phyloP scores from a whole-genome alignment of 2,113 vertebrate genomes.

The Megaptera novaeangliae region DNA sequence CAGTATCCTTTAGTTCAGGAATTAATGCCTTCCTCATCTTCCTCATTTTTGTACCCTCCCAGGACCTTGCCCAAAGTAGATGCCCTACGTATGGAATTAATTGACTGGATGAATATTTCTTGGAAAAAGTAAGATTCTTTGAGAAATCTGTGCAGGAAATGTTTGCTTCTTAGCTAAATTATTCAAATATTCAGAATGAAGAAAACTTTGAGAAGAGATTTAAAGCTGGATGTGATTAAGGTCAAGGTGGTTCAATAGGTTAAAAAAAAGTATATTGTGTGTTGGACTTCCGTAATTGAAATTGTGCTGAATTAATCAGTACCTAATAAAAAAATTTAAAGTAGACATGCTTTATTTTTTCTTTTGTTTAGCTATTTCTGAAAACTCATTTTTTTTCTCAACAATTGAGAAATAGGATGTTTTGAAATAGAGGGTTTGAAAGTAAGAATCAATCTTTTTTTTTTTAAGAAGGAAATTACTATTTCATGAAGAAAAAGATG shows the following conservation, averaged over 20 bases:
- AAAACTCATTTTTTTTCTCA: neutral
- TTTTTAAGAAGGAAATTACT: neutral
- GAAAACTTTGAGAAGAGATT: neutral
- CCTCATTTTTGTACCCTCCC: neutral
- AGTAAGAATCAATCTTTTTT: neutral
- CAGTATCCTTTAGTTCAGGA: neutral
- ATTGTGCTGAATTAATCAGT: neutral
- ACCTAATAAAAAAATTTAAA: neutral
- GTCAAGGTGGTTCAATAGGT: neutral
- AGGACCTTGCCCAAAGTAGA: neutral
- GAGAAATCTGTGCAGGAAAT: neutral
- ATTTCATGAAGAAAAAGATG: conserved; percentile 4
- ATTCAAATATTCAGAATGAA: neutral
- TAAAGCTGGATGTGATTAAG: neutral
- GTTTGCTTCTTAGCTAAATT: neutral
- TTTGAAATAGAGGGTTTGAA: conserved; percentile 27
- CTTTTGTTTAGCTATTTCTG: neutral
- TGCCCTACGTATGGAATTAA: neutral
- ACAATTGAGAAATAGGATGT: neutral
- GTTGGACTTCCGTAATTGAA: neutral
- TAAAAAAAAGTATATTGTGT: neutral
- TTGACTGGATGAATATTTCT: neutral
- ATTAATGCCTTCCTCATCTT: neutral
- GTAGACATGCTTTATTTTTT: neutral
- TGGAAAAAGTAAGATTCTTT: neutral